Base-by-base conservation (phyloP, 2,888 invertebrate species). In the Eudemis profundana region DNA sequence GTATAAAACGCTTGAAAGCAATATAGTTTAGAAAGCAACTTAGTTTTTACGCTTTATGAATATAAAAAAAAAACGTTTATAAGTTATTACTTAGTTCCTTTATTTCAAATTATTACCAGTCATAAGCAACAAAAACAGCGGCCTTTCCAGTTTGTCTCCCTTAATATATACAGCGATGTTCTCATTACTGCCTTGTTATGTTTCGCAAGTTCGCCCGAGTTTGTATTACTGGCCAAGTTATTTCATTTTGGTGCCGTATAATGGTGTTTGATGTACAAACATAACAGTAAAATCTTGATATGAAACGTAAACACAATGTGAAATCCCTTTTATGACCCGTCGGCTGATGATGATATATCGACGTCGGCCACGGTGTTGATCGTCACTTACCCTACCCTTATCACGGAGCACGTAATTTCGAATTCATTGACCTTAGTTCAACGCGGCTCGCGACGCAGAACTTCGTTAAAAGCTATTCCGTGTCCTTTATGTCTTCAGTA, bases 291-390 rank as follows among this genome's bases (percentile, higher is more conserved):
- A 65, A 46, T 65, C 60, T 65, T 65, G 65, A 65, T 65, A 60
- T 53, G 81, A 83, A 85, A 85, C 82, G 83, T 84, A 85, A 86
- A 86, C 84, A 84, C 78, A 75, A 78, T 74, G 76, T 82, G 80
- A 82, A 82, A 79, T 83, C 82, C 83, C 84, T 83, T 89, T 87
- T 88, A 89, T 87, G 84, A 86, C 81, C 74, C 82, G 81, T 83
- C 85, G 89, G 87, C 87, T 90, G 89, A 90, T 90, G 90, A 90
- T 91, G 90, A 92, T 90, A 90, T 89, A 91, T 90, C 86, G 89
- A 86, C 86, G 89, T 90, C 87, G 87, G 86, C 84, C 84, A 84
- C 85, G 83, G 80, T 83, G 90, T 87, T 89, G 89, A 90, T 89
- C 88, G 90, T 86, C 87, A 87, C 89, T 89, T 86, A 90, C 90